A percentile compares a stretch with the other conserved stretches of the same genome.
Evolutionary conservation across 2,888 invertebrate genomes (phyloP).

Genomic region (Pseudolycoriella hygida): DNA sequence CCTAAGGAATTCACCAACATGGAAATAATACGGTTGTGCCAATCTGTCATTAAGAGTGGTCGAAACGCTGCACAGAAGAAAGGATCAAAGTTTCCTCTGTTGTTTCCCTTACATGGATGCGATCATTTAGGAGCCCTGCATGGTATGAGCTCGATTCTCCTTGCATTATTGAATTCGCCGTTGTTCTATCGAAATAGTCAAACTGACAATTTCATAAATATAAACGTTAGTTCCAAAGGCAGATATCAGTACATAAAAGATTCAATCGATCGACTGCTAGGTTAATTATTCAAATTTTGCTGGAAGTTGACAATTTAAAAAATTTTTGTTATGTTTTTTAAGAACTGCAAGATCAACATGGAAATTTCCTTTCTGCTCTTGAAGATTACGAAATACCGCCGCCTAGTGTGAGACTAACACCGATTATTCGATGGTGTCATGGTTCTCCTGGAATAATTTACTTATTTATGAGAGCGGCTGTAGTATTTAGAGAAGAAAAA

Average conservation of each 20-base stretch:
- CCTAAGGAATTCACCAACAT: constrained; percentile 24
- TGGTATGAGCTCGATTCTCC: constrained; percentile 47
- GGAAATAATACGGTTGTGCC: constrained; percentile 45
- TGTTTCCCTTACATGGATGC: constrained; percentile 33
- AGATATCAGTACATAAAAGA: background rate
- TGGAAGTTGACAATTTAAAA: no score
- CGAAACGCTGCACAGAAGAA: constrained; percentile 41
- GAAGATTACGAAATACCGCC: background rate
- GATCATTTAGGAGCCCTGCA: constrained; percentile 37
- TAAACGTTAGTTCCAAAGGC: background rate
- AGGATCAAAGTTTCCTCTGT: constrained; percentile 45
- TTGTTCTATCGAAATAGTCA: no score
- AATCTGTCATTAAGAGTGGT: constrained; percentile 53
- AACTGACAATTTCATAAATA: no score
- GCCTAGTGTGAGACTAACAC: no score
- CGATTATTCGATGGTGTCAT: constrained; percentile 90
- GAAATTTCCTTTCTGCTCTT: constrained; percentile 50
- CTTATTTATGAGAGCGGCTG: constrained; percentile 62
- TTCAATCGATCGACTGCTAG: background rate
- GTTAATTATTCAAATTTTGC: background rate
- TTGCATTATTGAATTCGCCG: constrained; percentile 34
- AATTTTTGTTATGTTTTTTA: constrained; percentile 17
- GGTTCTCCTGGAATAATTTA: constrained; percentile 72
- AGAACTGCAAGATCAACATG: constrained; percentile 43
- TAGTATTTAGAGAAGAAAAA: constrained; percentile 51